Evolutionary conservation across 2,113 vertebrate species (phyloP).

Genomic region (Catharus fuscescens): DNA sequence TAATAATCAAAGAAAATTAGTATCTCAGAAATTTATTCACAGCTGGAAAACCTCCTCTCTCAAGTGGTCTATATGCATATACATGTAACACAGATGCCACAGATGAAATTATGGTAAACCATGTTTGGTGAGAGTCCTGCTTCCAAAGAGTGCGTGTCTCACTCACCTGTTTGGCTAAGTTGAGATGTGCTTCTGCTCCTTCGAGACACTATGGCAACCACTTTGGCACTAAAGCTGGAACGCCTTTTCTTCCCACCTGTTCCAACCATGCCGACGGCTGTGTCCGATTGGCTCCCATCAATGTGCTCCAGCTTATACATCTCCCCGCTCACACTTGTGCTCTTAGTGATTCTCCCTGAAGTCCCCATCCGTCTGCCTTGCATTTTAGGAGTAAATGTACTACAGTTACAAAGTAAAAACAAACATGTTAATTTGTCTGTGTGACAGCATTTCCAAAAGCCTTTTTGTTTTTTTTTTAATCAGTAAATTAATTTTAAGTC

Average conservation of each 20-base stretch:
- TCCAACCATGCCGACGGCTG: conserved; percentile 90
- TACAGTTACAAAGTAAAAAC: conserved; percentile 83
- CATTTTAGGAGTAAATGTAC: conserved; percentile 86
- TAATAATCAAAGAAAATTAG: not conserved
- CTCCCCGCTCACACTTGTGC: conserved; percentile 95
- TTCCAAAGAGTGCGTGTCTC: not conserved
- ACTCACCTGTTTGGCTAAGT: conserved; percentile 94
- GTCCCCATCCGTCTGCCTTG: conserved; percentile 90
- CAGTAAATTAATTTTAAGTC: not conserved
- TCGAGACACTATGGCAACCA: conserved; percentile 93
- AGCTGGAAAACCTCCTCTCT: not conserved
- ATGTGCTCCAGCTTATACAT: conserved; percentile 93
- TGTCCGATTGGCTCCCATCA: conserved; percentile 98
- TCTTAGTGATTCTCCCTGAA: conserved; percentile 92
- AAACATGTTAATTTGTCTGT: conserved; percentile 72
- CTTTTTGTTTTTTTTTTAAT: not conserved
- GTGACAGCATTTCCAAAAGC: conserved; percentile 15
- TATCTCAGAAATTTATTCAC: not conserved
- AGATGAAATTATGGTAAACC: not conserved
- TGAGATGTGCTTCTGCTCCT: conserved; percentile 96
- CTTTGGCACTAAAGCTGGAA: conserved; percentile 93
- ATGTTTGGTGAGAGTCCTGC: not conserved
- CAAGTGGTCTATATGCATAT: not conserved
- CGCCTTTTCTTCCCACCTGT: conserved; percentile 92
- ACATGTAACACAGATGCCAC: not conserved